Percentiles rank a stretch among this genome's conserved stretches.
Conservation (phyloP, 2,113 vertebrate genomes). For the Corythornis vintsioides region DNA sequence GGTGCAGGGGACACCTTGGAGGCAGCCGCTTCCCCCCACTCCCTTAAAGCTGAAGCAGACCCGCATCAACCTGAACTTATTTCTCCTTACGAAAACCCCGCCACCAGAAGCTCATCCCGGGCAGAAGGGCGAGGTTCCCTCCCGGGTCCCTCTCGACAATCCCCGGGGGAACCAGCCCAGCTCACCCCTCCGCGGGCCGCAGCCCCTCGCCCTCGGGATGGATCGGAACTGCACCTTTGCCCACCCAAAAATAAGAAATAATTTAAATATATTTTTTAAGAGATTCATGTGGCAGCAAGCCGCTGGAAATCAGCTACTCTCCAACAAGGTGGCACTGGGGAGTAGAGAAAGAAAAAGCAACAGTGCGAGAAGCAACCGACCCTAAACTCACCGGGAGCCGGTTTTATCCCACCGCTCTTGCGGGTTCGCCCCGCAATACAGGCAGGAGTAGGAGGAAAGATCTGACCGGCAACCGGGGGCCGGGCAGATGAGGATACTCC, state of each 20-base stretch:
- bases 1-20: not conserved
- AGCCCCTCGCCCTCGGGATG: not conserved
- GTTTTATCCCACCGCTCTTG: not conserved
- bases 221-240: not conserved
- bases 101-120: not conserved
- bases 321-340: not conserved
- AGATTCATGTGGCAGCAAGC: not conserved
- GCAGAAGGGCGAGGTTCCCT: not conserved
- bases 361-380: not conserved
- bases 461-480: not conserved
- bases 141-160: not conserved
- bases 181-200: not conserved
- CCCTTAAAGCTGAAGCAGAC: not conserved
- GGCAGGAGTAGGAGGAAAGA: not conserved
- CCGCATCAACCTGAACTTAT: not conserved
- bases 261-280: not conserved
- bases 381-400: not conserved
- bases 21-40: not conserved
- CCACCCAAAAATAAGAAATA: not conserved
- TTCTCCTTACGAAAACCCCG: not conserved
- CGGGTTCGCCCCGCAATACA: not conserved
- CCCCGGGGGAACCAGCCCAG: not conserved
- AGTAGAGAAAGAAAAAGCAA: not conserved
- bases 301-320: not conserved
- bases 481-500: not conserved